These are phyloP conservation scores for Origma solitaria DNA, from an alignment of 2,113 vertebrate species.

Conservation along the genomic window DNA sequence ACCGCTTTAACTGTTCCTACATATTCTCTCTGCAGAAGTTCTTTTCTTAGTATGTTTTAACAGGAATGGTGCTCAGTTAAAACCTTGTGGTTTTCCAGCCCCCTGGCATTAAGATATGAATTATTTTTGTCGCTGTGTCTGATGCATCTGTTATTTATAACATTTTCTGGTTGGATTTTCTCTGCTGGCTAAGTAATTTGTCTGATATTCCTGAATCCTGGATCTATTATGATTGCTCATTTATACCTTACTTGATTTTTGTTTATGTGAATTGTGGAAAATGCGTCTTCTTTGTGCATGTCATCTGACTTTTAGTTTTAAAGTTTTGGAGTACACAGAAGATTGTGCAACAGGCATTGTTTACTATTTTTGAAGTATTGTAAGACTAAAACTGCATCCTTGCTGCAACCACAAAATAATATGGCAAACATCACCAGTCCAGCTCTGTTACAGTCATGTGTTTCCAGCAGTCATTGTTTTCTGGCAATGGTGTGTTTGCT, in stretches of 20 bases:
- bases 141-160: neutral
- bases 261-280: neutral
- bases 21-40: neutral
- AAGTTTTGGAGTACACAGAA: neutral
- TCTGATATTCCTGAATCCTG: neutral
- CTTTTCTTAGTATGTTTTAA: neutral
- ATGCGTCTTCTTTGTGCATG: neutral
- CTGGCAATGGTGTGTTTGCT: neutral
- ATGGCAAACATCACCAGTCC: neutral
- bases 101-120: neutral
- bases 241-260: neutral
- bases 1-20: neutral
- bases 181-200: neutral
- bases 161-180: neutral
- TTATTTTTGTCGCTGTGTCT: neutral
- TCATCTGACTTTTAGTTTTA: neutral
- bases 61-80: neutral
- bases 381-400: neutral
- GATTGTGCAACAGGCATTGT: neutral
- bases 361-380: too few species aligned
- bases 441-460: fast-evolving
- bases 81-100: neutral
- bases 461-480: neutral
- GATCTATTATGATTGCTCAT: neutral
- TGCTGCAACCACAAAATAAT: neutral